Evolutionary conservation across 2,888 invertebrate species (phyloP).

Genomic region (Hypercompe scribonia): DNA sequence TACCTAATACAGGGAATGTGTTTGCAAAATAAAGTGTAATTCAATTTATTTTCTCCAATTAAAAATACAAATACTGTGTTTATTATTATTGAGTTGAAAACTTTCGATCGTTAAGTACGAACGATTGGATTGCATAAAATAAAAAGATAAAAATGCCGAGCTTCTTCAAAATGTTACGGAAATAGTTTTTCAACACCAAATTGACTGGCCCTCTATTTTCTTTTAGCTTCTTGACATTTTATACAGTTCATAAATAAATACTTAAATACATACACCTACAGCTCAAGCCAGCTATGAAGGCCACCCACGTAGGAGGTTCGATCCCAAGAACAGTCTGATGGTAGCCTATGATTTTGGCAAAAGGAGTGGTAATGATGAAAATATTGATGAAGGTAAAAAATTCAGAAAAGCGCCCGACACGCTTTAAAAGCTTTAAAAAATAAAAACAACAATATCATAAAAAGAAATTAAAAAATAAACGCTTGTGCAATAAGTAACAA

Average conservation of each 20-base stretch:
- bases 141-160: not conserved
- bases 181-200: conserved; percentile 32
- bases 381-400: conserved; percentile 74
- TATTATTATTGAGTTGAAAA: conserved; percentile 27
- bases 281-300: conserved; percentile 58
- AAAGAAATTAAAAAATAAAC: conserved; percentile 21
- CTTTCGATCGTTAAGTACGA: conserved; percentile 17
- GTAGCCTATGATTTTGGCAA: conserved; percentile 78
- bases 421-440: conserved; percentile 38
- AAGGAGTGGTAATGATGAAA: conserved; percentile 71
- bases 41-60: conserved; percentile 30
- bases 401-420: conserved; percentile 16
- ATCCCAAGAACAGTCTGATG: conserved; percentile 72
- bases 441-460: conserved; percentile 13
- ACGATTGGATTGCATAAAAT: not conserved
- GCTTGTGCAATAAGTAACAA: conserved; percentile 43
- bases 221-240: conserved; percentile 23
- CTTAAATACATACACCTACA: conserved; percentile 42
- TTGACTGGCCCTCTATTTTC: conserved; percentile 42
- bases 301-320: conserved; percentile 66
- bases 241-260: conserved; percentile 24
- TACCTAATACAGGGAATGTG: not conserved
- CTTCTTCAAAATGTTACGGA: not conserved
- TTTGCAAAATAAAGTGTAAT: not conserved
- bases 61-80: conserved; percentile 13